Percentiles rank a stretch among this genome's conserved stretches.
Evolutionary conservation across 2,888 invertebrate species (phyloP).

Genomic region (Anorthoa munda): DNA sequence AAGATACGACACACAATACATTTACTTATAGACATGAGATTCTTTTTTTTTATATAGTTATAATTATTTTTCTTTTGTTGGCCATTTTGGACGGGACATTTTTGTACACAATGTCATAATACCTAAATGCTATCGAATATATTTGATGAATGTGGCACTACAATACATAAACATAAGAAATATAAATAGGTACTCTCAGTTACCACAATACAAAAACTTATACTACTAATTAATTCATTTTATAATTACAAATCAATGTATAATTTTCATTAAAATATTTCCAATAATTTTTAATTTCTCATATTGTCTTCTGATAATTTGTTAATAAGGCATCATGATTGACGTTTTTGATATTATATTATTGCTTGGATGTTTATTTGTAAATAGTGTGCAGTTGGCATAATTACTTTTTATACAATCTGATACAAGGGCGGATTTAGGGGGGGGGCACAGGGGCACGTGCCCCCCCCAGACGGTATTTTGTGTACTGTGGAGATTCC

Average conservation of each 20-base stretch:
- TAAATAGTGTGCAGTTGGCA: slow-evolving; percentile 43
- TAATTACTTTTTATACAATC: slow-evolving; percentile 1
- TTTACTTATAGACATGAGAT: slow-evolving; percentile 74
- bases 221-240: slow-evolving; percentile 43
- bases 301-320: slow-evolving; percentile 71
- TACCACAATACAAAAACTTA: slow-evolving; percentile 57
- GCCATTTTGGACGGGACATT: slow-evolving; percentile 77
- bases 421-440: no score
- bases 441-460: no score
- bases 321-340: slow-evolving; percentile 80
- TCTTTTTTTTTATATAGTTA: slow-evolving; percentile 67
- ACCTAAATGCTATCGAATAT: slow-evolving; percentile 47
- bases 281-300: slow-evolving; percentile 36
- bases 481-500: no score
- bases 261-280: slow-evolving; percentile 57
- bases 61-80: slow-evolving; percentile 48
- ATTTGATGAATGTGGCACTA: slow-evolving; percentile 43
- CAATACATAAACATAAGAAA: slow-evolving; percentile 52
- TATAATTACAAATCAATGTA: slow-evolving; percentile 60
- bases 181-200: slow-evolving; percentile 60
- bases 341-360: slow-evolving; percentile 59
- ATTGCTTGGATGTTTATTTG: slow-evolving; percentile 54
- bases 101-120: slow-evolving; percentile 71
- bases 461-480: no score
- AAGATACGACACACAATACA: slow-evolving; percentile 77